A percentile compares a stretch with the other conserved stretches of the same genome.
Conservation (phyloP, 2,797 vertebrate species). For the Crenuchus spilurus region DNA sequence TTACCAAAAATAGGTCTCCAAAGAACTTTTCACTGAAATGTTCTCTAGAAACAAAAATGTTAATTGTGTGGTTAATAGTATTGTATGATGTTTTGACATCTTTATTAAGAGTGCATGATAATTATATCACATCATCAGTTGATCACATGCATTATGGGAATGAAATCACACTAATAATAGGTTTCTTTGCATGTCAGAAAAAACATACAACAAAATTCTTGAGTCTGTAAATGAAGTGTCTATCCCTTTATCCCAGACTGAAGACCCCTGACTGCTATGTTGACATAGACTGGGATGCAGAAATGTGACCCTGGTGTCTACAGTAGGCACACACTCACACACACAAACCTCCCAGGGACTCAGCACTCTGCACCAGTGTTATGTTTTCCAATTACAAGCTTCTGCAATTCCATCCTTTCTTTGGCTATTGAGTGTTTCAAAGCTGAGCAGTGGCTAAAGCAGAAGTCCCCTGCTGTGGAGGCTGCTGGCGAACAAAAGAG, state of each 20-base stretch:
- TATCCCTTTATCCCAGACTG: not conserved
- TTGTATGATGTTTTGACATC: too few species aligned
- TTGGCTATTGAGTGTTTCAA: constrained; percentile 41
- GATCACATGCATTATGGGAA: too few species aligned
- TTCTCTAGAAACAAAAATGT: too few species aligned
- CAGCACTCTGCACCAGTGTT: constrained; percentile 16
- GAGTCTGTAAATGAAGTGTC: not conserved
- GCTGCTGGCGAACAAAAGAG: constrained; percentile 3
- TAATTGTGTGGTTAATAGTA: too few species aligned
- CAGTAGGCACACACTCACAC: not conserved
- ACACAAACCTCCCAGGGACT: constrained; percentile 40
- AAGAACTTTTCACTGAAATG: too few species aligned
- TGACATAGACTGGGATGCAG: not conserved
- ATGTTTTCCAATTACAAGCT: constrained; percentile 42
- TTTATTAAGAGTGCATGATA: too few species aligned
- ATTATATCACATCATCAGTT: too few species aligned
- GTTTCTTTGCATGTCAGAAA: not conserved
- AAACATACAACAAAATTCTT: not conserved
- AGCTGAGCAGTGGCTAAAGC: constrained; percentile 22
- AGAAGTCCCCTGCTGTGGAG: constrained; percentile 19
- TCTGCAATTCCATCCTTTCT: constrained; percentile 39
- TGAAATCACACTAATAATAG: not conserved
- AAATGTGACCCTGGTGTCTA: constrained; percentile 28
- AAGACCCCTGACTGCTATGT: not conserved
- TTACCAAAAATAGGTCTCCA: too few species aligned